Base-by-base conservation (phyloP, 2,797 vertebrate species). In the Poecile montanus region DNA sequence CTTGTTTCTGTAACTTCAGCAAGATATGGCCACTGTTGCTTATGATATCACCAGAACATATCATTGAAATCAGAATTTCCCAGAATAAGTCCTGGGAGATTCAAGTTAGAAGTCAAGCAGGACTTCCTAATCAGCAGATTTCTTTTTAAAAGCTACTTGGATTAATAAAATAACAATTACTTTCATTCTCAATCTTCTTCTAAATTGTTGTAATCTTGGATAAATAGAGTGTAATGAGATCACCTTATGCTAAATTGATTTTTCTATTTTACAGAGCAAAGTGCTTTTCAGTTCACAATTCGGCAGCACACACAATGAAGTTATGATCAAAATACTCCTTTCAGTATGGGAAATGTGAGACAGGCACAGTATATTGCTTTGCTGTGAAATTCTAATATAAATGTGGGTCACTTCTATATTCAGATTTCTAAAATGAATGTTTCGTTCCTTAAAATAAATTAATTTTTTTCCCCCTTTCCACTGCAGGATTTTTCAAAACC, bases 201-300 rank as follows among this genome's bases (percentile, higher is more conserved):
- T 96, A 84, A 94, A 93, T 89, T 95, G 94, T 97, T 96, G 88
- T 95, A 96, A 94, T 95, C 78, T 95, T 91, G n/a, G 93, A 89
- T 95, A 97, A 97, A 97, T 96, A 97, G 93, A 91, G 75, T 88
- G 95, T 96, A 97, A 97, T 95, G 89, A 95, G 95, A 93, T 94
- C 88, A 87, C 92, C 94, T 95, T 95, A 91, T 93, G 89, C 71
- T 96, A 96, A 94, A 96, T 96, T 95, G 88, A 94, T 96, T 97
- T 96, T 94, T 81, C 88, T 57, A 3, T 95, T 92, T 70, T 86
- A 77, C 80, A 83, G 79, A 91, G 57, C 36, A 71, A 95, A 93
- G 40, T 56, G 74, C 57, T 89, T 94, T 92, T 85, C 66, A 81
- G n/a, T 93, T 83, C 72, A 84, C 73, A 93, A 62, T 50, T 93